Evolutionary conservation across 2,888 invertebrate species (phyloP), one percentile per base, ranked within the genome.

Genomic region (Iphiclides podalirius): DNA sequence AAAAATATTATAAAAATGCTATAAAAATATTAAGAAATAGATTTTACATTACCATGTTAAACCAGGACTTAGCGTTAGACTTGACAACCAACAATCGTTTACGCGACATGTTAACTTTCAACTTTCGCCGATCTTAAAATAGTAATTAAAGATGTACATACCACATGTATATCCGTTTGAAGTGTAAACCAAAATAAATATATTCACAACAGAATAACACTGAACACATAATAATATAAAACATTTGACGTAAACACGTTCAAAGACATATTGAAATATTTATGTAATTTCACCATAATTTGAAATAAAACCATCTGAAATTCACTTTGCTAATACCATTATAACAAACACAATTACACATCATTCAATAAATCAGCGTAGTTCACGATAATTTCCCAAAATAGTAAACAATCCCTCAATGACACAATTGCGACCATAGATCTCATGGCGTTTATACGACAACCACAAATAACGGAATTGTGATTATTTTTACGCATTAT

Each of bases 341-440:
- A 31, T 35, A 34, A 40, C 40, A 45, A 40, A n/a, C 40, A 36
- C 28, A 15, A 20, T 31, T 31, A 42, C 57, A 40, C 58, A 58
- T 46, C 51, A 60, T 47, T 52, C 53, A 57, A 45, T 28, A 51
- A 46, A 51, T 12, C 50, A 57, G 58, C 56, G 55, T 55, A 61
- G 47, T 59, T 61, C 59, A 64, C 59, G 66, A 59, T 71, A 67
- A 61, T 60, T 72, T 74, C 75, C 69, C 64, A 74, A 81, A 84
- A 79, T 86, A 82, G 84, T 87, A 87, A 87, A 87, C 86, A 87
- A 86, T 82, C 79, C 61, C 56, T 60, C 63, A 74, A 63, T 85
- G 84, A 87, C 86, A 86, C 85, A 81, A 83, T 77, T 76, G 70
- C 74, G 71, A 83, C 84, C 86, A 86, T 86, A 86, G 86, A 86